These are phyloP conservation scores for Eublepharis macularius DNA, from an alignment of 2,113 vertebrate genomes.

Conservation along the genomic window DNA sequence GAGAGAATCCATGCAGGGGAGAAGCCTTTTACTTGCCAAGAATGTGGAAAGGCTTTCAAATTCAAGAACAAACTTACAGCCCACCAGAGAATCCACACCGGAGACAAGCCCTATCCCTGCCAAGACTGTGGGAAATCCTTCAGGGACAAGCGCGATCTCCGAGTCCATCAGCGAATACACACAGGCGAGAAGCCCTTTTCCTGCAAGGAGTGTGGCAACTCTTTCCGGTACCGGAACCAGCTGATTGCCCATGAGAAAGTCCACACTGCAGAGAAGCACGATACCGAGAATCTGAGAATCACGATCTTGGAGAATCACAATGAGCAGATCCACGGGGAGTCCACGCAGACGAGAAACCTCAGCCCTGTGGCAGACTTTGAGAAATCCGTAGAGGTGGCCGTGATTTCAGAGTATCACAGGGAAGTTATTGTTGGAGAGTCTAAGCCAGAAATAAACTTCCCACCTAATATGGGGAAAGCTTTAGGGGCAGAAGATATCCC, in stretches of 20 bases:
- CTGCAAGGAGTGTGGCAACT: slow-evolving; percentile 61
- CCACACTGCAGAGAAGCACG: slow-evolving; percentile 65
- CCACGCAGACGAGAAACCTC: slow-evolving; percentile 26
- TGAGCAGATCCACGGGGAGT: slow-evolving; percentile 31
- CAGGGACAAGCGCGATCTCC: slow-evolving; percentile 46
- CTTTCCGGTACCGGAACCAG: slow-evolving; percentile 64
- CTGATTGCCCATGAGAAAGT: slow-evolving; percentile 66
- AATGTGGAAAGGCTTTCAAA: neutral
- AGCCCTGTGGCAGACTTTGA: too few relatives aligned
- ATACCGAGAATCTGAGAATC: neutral
- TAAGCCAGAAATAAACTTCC: slow-evolving; percentile 55
- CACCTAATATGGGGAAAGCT: slow-evolving; percentile 60
- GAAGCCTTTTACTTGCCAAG: slow-evolving; percentile 44
- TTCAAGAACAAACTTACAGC: neutral
- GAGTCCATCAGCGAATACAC: slow-evolving; percentile 28
- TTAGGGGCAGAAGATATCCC: slow-evolving; percentile 30
- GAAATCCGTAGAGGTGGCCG: too few relatives aligned
- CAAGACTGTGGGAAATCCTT: slow-evolving; percentile 25
- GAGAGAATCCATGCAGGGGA: neutral
- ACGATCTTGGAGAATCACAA: too few relatives aligned
- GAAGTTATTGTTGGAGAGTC: too few relatives aligned
- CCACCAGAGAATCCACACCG: neutral
- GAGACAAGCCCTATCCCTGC: slow-evolving; percentile 40
- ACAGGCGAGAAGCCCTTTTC: slow-evolving; percentile 39
- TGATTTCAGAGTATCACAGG: too few relatives aligned